Base-by-base conservation (phyloP, 2,888 invertebrate genomes). In the Nomada goodeniana region DNA sequence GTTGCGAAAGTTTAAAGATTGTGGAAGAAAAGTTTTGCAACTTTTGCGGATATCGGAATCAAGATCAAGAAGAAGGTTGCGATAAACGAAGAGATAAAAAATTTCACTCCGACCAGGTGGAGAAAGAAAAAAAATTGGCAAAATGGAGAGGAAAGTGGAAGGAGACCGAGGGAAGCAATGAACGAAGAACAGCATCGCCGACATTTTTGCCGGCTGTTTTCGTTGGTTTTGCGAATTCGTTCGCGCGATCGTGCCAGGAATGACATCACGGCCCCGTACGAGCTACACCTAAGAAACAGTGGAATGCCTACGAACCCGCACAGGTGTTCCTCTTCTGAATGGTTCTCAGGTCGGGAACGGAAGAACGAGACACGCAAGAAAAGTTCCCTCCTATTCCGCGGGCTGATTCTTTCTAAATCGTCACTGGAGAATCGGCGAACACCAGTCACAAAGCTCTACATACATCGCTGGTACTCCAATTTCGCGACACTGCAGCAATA, bases 191-290 rank as follows among this genome's bases (percentile, higher is more conserved):
- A 76, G 79, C 73, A 87, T 88, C 86, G 76, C 60, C 74, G 70
- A 84, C 74, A 71, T 90, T 91, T 91, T 89, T 89, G 87, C 84
- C 83, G 79, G 82, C 82, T 89, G 88, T 91, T 90, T 91, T 91
- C 90, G 89, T 88, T 85, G 90, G 88, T 90, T 92, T 91, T 90
- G 89, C 89, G 89, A 90, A 91, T 92, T 90, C 84, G 88, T 86
- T 89, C 86, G 86, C 85, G 84, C 89, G 90, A 89, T 91, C 90
- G 90, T 91, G 91, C 91, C 88, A 88, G 82, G 91, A 92, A 92
- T 92, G 87, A 90, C 89, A 88, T 82, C 75, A 67, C 68, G 60
- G 70, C 44, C 52, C 59, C 73, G 71, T 78, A 55, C 79, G 72
- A 61, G 78, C 59, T 71, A 76, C 64, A 73, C 80, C 74, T 76